Evolutionary conservation across 2,888 invertebrate species (phyloP), one percentile per base, ranked within the genome.

Genomic region (Colostygia pectinataria): DNA sequence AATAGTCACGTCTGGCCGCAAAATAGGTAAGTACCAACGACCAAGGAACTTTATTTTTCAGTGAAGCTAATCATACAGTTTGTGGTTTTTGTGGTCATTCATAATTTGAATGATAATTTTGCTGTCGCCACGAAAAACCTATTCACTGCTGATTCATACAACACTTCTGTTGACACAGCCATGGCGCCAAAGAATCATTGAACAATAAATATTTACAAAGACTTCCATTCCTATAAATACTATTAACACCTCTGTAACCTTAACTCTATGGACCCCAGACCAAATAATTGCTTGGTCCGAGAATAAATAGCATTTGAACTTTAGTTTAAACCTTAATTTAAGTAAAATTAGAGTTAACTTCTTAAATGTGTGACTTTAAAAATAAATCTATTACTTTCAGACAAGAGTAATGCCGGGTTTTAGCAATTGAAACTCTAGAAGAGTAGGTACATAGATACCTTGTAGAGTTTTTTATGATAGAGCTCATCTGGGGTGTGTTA

Each of bases 191-290:
- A 56, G 14, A 37, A 14, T 12, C 12, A 43, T 50, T 36, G 18
- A 39, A 42, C 42, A 38, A 15, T 23, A 52, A 32, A 45, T 38
- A n/a, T n/a, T n/a, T n/a, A 62, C 52, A 62, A 53, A 49, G 55
- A n/a, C n/a, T n/a, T 59, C 50, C 31, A 51, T 54, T 39, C 46
- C 58, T 63, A 66, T 67, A 65, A 63, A 68, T 63, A 63, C 47
- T 65, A 66, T 69, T 70, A 72, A 61, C 74, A 70, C 65, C 63
- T 68, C 37, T 41, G 48, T 50, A 53, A 57, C 47, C 40, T 54
- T 55, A 49, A 32, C 47, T 41, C 49, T 52, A 45, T 43, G 47
- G 44, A 42, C 50, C 51, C 46, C 28, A 55, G 53, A 50, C 57
- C 53, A 65, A 66, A 66, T 68, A 59, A 66, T 66, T 61, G 55